These are phyloP conservation scores for Myoxocephalus aenaeus DNA, from an alignment of 2,797 vertebrate genomes.

Conservation along the genomic window DNA sequence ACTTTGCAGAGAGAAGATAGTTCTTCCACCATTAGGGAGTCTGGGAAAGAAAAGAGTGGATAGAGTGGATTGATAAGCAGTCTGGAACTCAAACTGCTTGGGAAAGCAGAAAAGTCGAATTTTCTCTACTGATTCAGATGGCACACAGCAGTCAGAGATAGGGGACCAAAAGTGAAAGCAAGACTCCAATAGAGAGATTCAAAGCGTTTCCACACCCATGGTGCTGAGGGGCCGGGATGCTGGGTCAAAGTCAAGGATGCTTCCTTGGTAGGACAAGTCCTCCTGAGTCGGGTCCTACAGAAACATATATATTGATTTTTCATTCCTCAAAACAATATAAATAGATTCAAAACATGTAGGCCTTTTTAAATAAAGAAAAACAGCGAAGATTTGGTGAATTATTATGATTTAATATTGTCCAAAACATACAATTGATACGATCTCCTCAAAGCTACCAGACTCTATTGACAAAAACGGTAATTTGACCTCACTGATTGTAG, in stretches of 20 bases:
- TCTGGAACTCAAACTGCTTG: conserved; percentile 8
- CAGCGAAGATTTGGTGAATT: neutral
- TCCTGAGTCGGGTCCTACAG: neutral
- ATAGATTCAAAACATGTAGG: neutral
- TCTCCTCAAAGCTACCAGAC: no score
- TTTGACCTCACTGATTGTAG: no score
- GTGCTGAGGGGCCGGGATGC: neutral
- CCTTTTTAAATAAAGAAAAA: neutral
- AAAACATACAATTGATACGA: no score
- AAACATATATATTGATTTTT: neutral
- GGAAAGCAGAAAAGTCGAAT: conserved; percentile 16
- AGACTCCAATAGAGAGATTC: conserved; percentile 3
- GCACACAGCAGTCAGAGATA: neutral
- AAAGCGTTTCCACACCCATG: neutral
- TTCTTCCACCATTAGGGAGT: conserved; percentile 1
- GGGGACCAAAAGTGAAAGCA: neutral
- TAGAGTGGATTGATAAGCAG: conserved; percentile 35
- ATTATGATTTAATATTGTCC: neutral
- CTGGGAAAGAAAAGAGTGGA: conserved; percentile 11
- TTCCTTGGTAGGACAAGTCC: neutral
- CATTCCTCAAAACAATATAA: neutral
- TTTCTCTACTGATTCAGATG: neutral
- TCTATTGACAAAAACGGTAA: no score
- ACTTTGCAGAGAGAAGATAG: conserved; percentile 27
- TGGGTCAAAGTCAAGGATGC: neutral